Conservation (phyloP, 1,140 invertebrate genomes). For the Venustaconcha ellipsiformis region DNA sequence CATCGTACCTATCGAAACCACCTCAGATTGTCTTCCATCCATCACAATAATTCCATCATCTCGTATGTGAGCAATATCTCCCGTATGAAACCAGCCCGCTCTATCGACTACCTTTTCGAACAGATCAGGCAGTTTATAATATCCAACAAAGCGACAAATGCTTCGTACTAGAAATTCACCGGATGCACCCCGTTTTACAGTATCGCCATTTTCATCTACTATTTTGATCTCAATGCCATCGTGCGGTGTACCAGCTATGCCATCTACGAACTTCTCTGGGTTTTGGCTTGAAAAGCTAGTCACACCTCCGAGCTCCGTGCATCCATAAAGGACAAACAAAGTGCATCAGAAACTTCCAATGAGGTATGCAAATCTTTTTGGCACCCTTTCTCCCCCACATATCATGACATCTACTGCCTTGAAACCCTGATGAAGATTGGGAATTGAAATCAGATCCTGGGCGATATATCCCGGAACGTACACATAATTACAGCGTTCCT, state of each 20-base stretch:
- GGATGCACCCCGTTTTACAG: constrained; percentile 3
- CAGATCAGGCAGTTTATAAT: background rate
- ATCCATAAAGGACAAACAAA: constrained; percentile 13
- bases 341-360: background rate
- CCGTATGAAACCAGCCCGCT: constrained; percentile 26
- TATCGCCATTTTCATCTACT: constrained; percentile 10
- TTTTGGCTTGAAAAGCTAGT: background rate
- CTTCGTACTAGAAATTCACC: constrained; percentile 23
- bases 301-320: constrained; percentile 11
- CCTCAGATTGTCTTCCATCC: constrained; percentile 12
- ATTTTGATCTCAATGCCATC: constrained; percentile 34
- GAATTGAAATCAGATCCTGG: background rate
- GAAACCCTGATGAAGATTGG: constrained; percentile 1
- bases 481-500: constrained; percentile 19
- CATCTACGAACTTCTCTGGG: constrained; percentile 11
- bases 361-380: background rate
- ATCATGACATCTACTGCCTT: constrained; percentile 6
- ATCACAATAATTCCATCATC: constrained; percentile 9
- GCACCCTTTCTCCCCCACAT: constrained; percentile 14
- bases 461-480: constrained; percentile 14
- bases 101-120: constrained; percentile 16
- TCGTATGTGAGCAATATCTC: constrained; percentile 18
- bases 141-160: constrained; percentile 2
- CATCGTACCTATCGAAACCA: constrained; percentile 6
- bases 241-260: constrained; percentile 22